phyloP scores from a whole-genome alignment of 2,888 invertebrate species.

The Temnothorax ravouxi region DNA sequence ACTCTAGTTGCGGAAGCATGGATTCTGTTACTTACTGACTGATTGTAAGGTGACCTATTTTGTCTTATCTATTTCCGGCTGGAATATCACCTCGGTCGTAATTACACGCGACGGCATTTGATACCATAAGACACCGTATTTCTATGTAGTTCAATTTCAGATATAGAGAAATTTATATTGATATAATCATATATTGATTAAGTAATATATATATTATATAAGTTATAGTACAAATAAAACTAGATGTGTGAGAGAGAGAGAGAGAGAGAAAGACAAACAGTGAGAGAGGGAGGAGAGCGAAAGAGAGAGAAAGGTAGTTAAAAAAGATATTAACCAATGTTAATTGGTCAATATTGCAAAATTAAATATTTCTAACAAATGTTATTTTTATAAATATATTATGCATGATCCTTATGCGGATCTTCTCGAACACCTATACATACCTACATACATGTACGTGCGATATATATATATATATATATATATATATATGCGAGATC shows the following conservation, averaged over 20 bases:
- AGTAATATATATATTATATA: background rate
- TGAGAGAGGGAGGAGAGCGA: no score
- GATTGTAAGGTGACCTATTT: conserved; percentile 36
- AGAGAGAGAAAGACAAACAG: background rate
- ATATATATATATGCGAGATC: conserved; percentile 72
- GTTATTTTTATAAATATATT: conserved; percentile 9
- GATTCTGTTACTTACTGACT: conserved; percentile 32
- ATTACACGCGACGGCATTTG: conserved; percentile 24
- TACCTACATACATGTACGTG: conserved; percentile 47
- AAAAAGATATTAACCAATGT: background rate
- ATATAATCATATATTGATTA: background rate
- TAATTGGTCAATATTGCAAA: background rate
- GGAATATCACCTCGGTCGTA: conserved; percentile 36
- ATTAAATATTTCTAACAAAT: background rate
- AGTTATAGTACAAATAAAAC: background rate
- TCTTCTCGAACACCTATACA: conserved; percentile 2
- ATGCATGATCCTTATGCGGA: background rate
- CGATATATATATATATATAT: conserved; percentile 63
- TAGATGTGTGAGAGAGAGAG: background rate
- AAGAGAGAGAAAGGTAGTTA: background rate
- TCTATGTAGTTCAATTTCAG: background rate
- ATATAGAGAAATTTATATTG: background rate
- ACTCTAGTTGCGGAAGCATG: background rate
- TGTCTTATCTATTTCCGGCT: conserved; percentile 45
- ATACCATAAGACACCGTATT: background rate